phyloP scores from a whole-genome alignment of 1,140 invertebrate genomes.

The Zaprionus gabonicus region DNA sequence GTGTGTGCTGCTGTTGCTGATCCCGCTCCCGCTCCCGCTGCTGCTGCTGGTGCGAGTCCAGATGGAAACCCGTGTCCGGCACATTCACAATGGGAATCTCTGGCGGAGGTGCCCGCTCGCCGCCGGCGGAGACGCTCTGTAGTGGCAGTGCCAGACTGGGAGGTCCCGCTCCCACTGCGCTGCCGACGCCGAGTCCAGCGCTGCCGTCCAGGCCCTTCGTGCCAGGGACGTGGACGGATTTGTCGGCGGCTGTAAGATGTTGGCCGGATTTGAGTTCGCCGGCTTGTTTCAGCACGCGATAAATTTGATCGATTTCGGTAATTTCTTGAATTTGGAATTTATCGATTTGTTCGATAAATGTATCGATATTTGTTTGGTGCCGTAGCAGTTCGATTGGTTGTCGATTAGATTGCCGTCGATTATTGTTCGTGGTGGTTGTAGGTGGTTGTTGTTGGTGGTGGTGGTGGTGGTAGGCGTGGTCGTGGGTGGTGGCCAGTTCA shows the following conservation, averaged over 20 bases:
- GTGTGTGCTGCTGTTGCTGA: constrained; percentile 36
- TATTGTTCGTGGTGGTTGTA: constrained; percentile 41
- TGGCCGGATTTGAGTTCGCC: constrained; percentile 89
- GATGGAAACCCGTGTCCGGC: constrained; percentile 50
- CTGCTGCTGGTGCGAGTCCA: constrained; percentile 38
- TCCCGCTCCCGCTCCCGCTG: constrained; percentile 31
- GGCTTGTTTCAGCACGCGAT: constrained; percentile 96
- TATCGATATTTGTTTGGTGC: constrained; percentile 46
- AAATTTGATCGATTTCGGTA: constrained; percentile 93
- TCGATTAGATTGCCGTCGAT: constrained; percentile 56
- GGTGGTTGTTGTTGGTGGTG: constrained; percentile 37
- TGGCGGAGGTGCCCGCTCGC: constrained; percentile 43
- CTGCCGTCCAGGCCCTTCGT: constrained; percentile 65
- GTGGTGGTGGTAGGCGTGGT: constrained; percentile 38
- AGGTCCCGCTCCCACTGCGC: constrained; percentile 59
- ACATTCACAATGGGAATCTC: constrained; percentile 75
- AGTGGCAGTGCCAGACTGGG: constrained; percentile 21
- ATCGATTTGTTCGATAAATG: constrained; percentile 20
- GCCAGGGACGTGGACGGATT: constrained; percentile 67
- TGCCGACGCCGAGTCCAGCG: constrained; percentile 63
- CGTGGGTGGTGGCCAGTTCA: constrained; percentile 55
- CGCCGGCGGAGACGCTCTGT: constrained; percentile 12
- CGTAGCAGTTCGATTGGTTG: constrained; percentile 43
- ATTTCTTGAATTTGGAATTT: constrained; percentile 66
- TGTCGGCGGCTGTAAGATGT: constrained; percentile 85